phyloP scores from a whole-genome alignment of 2,113 vertebrate genomes.

The Ellobius talpinus region DNA sequence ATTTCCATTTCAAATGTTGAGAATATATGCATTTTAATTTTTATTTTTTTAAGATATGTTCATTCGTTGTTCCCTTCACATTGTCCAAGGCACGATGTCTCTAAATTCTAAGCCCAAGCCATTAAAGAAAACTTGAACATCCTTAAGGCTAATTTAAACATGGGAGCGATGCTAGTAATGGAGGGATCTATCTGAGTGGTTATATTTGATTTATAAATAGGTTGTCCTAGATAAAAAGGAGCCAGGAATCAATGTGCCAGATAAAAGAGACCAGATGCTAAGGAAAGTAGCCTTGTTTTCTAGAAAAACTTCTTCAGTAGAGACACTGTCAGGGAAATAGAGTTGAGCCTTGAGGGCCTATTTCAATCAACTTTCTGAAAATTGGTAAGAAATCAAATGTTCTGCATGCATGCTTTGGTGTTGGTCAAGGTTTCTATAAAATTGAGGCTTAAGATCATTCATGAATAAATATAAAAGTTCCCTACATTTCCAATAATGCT shows the following conservation, averaged over 20 bases:
- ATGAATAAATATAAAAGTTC: conserved; percentile 43
- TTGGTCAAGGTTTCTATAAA: conserved; percentile 37
- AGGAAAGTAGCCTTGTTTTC: conserved; percentile 71
- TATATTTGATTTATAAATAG: conserved; percentile 78
- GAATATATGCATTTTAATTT: not conserved
- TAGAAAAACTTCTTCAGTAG: conserved; percentile 31
- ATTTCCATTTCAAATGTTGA: conserved; percentile 1
- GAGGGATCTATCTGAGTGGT: conserved; percentile 69
- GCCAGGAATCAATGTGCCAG: conserved; percentile 78
- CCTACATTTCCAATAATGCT: conserved; percentile 57
- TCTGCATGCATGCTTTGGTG: not conserved
- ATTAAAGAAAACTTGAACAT: conserved; percentile 50
- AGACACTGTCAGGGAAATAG: not conserved
- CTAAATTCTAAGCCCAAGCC: conserved; percentile 48
- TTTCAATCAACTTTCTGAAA: conserved; percentile 45
- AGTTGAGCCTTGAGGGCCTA: not conserved
- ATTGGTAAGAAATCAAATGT: conserved; percentile 41
- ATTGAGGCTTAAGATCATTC: conserved; percentile 2
- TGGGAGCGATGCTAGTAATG: conserved; percentile 19
- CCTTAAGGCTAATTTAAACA: conserved; percentile 70
- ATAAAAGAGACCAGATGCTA: conserved; percentile 80
- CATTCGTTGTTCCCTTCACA: conserved; percentile 67
- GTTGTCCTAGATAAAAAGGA: conserved; percentile 78
- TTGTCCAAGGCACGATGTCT: conserved; percentile 45
- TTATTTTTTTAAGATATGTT: not conserved